Base-by-base conservation (phyloP, 2,888 invertebrate species). In the Chaitophorus viminalis region DNA sequence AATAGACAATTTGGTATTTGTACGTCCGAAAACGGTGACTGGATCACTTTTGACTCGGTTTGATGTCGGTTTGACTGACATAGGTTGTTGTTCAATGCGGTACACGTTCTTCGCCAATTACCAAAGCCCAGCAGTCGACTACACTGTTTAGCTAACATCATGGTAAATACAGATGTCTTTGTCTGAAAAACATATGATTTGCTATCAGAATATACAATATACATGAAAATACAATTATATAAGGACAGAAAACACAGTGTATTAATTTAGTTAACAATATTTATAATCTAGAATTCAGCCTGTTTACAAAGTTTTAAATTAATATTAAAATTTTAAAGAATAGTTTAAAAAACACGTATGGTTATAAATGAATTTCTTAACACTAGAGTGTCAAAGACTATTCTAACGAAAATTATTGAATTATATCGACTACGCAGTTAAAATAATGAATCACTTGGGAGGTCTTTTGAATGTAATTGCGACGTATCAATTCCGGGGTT, bases 1-100 rank as follows among this genome's bases (percentile, higher is more conserved):
- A 95, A 90, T 8, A 89, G 82, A 21, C 72, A 14, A 14, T 89
- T 75, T 3, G 90, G 90, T 21, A 90, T 83, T 3, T 87, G 86
- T 18, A 90, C 82, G 77, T 90, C 90, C 1, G 89, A 88, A 54
- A 88, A 89, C 0, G 89, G 89, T 4, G 90, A 90, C 75, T 78
- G 70, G 74, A 87, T 31, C 36, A 79, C 74, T 46, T 87, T 87
- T 9, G 87, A 74, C 9, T 87, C 79, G 31, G 54, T 46, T 3
- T 54, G 72, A 25, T n/a, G 39, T 39, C 79, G 36, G 31, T 31
- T 39, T 14, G 81, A 39, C 29, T 79, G 87, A 60, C 46, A 21
- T 1, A 18, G 31, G 1, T 9, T n/a, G 6, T 72, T 79, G 5
- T 8, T 31, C 1, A 74, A 31, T 3, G 54, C 31, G 6, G 65